phyloP scores from a whole-genome alignment of 2,888 invertebrate species.

The Agrotis puta region DNA sequence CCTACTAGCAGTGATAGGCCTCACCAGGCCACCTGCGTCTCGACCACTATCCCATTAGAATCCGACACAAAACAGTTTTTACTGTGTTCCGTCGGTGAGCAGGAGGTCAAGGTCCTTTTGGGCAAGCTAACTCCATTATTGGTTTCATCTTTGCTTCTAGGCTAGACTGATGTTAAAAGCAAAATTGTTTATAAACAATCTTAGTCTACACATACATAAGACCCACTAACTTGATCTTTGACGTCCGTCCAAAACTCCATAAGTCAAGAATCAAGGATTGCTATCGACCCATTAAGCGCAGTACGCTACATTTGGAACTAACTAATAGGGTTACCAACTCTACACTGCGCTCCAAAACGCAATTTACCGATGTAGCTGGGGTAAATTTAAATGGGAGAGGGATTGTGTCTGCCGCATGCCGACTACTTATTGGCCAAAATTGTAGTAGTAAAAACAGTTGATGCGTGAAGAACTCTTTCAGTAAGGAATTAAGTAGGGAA shows the following conservation, averaged over 20 bases:
- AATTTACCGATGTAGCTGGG: constrained; percentile 40
- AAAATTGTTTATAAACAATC: too few species aligned
- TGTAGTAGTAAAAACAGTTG: neutral
- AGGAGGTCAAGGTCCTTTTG: too few species aligned
- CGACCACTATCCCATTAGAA: too few species aligned
- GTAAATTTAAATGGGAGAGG: constrained; percentile 45
- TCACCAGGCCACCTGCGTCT: too few species aligned
- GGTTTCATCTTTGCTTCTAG: too few species aligned
- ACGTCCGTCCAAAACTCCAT: constrained; percentile 4
- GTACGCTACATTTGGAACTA: constrained; percentile 49
- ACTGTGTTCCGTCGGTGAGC: too few species aligned
- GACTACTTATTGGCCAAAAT: constrained; percentile 14
- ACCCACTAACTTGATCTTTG: constrained; percentile 20
- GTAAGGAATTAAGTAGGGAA: neutral
- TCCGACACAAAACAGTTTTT: too few species aligned
- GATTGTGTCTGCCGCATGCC: constrained; percentile 32
- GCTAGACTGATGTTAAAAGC: too few species aligned
- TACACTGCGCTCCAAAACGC: constrained; percentile 51
- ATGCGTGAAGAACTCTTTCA: neutral
- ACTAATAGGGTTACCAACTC: constrained; percentile 53
- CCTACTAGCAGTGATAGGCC: too few species aligned
- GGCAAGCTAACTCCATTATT: too few species aligned
- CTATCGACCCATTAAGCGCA: constrained; percentile 34
- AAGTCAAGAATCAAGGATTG: constrained; percentile 12
- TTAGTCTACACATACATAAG: too few species aligned